These are phyloP conservation scores for Calephelis virginiensis DNA, from an alignment of 1,140 invertebrate genomes.

Conservation along the genomic window DNA sequence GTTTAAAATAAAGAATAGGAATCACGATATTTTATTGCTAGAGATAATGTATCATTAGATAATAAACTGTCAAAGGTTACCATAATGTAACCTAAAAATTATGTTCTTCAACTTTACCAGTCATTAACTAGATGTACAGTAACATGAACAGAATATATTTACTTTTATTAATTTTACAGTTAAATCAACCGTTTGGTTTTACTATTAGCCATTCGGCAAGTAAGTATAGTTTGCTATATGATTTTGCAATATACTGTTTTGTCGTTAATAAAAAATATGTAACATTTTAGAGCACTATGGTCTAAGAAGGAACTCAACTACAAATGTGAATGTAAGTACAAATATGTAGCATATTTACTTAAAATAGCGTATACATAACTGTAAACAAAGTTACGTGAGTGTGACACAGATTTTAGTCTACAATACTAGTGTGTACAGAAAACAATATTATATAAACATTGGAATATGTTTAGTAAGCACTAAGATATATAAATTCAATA, in stretches of 20 bases:
- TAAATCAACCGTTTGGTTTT: background rate
- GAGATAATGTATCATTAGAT: background rate
- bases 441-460: no score
- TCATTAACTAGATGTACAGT: background rate
- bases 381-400: background rate
- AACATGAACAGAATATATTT: background rate
- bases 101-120: background rate
- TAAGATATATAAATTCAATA: no score
- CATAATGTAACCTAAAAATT: background rate
- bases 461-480: no score
- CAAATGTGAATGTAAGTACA: background rate
- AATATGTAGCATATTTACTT: background rate
- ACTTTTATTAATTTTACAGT: background rate
- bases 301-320: background rate
- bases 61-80: conserved; percentile 2
- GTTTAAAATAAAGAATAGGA: background rate
- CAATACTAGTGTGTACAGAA: no score
- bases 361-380: background rate
- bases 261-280: background rate
- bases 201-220: background rate
- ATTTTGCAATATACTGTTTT: background rate
- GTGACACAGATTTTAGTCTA: no score
- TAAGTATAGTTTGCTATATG: background rate
- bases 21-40: background rate
- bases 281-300: background rate